Conservation (phyloP, 1,140 invertebrate species). For the Drosophila arizonae region DNA sequence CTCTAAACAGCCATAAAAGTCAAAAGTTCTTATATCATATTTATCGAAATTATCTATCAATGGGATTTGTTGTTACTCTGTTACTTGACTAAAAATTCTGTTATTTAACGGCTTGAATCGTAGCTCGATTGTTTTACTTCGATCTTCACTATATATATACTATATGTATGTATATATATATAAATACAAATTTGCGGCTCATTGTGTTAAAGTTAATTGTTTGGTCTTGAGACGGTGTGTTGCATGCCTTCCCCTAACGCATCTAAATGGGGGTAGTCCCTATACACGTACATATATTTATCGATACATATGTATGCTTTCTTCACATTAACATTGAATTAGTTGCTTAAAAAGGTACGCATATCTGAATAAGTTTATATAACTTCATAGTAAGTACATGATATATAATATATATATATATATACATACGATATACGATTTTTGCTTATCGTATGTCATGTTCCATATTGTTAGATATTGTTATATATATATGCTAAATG, state of each 20-base stretch:
- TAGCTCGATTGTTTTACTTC: constrained; percentile 70
- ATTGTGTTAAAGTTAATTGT: constrained; percentile 56
- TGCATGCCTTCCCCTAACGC: constrained; percentile 4
- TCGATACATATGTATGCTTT: constrained; percentile 25
- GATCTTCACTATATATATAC: constrained; percentile 18
- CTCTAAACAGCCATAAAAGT: constrained; percentile 81
- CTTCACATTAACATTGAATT: constrained; percentile 55
- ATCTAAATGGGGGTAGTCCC: constrained; percentile 26
- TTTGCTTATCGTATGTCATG: constrained; percentile 10
- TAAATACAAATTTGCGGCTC: constrained; percentile 76
- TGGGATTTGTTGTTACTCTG: constrained; percentile 10
- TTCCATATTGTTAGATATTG: constrained; percentile 5
- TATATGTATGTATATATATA: constrained; percentile 20
- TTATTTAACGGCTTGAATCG: constrained; percentile 49
- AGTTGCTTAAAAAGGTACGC: constrained; percentile 71
- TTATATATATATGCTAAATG: constrained; percentile 61
- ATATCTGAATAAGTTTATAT: constrained; percentile 59
- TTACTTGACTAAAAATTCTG: constrained; percentile 11
- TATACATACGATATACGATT: constrained; percentile 37
- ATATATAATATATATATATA: constrained; percentile 33
- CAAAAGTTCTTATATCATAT: constrained; percentile 71
- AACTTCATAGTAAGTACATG: constrained; percentile 42
- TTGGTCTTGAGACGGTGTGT: constrained; percentile 67
- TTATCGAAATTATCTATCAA: constrained; percentile 41
- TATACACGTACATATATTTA: background rate